A percentile compares a stretch with the other conserved stretches of the same genome.
phyloP scores from a whole-genome alignment of 2,113 vertebrate species.

The Noturus placidus region DNA sequence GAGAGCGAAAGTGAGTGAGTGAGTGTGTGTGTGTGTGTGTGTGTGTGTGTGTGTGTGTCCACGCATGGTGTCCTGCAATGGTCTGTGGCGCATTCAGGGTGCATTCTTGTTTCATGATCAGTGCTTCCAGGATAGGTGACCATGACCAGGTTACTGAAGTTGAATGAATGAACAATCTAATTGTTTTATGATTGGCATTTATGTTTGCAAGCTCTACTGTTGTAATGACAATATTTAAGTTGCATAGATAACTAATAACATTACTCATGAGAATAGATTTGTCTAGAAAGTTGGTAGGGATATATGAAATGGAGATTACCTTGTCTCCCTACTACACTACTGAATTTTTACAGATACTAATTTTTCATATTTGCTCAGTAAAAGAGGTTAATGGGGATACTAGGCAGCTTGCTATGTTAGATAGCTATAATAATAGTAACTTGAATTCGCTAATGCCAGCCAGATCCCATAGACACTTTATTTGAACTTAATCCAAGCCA shows the following conservation, averaged over 20 bases:
- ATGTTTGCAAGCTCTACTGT: background rate
- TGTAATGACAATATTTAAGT: background rate
- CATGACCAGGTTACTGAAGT: background rate
- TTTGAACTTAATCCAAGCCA: background rate
- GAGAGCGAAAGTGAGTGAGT: too few species aligned
- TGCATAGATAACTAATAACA: background rate
- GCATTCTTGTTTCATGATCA: background rate
- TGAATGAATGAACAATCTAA: background rate
- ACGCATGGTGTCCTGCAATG: background rate
- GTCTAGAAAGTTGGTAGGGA: background rate
- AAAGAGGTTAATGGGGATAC: background rate
- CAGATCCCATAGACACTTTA: background rate
- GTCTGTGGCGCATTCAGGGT: background rate
- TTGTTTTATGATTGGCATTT: background rate
- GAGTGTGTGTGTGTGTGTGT: background rate
- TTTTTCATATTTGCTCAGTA: background rate
- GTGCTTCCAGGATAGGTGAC: background rate
- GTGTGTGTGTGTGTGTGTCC: background rate
- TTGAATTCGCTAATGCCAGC: background rate
- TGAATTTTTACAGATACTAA: background rate
- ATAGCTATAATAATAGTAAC: background rate
- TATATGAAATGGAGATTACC: background rate
- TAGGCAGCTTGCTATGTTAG: background rate
- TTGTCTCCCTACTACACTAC: background rate
- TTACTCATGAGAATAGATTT: background rate